Base-by-base conservation (phyloP, 2,888 invertebrate genomes). In the Drosophila mimetica region DNA sequence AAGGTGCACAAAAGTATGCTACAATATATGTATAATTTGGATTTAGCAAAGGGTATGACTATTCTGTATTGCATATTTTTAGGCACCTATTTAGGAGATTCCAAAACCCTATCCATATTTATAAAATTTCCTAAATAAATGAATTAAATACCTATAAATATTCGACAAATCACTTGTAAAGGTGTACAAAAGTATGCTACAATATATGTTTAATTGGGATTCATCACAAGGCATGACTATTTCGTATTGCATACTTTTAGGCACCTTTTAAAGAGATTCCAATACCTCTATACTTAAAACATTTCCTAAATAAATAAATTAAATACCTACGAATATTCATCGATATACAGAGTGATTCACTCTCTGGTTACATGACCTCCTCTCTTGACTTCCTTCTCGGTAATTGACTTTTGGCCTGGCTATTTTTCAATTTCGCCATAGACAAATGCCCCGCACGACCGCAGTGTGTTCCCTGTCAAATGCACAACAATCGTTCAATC, bases 341-440 rank as follows among this genome's bases (percentile, higher is more conserved):
- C 6, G n/a, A n/a, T n/a, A n/a, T n/a, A n/a, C n/a, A n/a, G n/a
- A n/a, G n/a, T n/a, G n/a, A n/a, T n/a, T n/a, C 22, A 22, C n/a
- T 41, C 20, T 39, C 6, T 13, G 39, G 9, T 1, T 9, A 5
- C 11, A 39, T 20, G 2, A 41, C 42, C n/a, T n/a, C n/a, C n/a
- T 42, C n/a, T 11, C 44, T 11, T 16, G 46, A 7, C 46, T 36
- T 55, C 46, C n/a, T 48, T 11, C 28, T n/a, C 13, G 14, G 52
- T 58, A 58, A 58, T 58, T 58, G 52, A 52, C 41, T 46, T 30
- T 60, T 46, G 37, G 11, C 50, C n/a, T 8, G 51, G 37, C 37
- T 57, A 37, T 37, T 57, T 57, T 50, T 54, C 57, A 44, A 44
- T 44, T 54, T 30, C 9, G 14, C n/a, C 36, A 57, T 20, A 48